Percentiles rank a stretch among this genome's conserved stretches.
These are phyloP conservation scores for Subacronicta megacephala DNA, from an alignment of 2,888 invertebrate genomes.

Conservation along the genomic window DNA sequence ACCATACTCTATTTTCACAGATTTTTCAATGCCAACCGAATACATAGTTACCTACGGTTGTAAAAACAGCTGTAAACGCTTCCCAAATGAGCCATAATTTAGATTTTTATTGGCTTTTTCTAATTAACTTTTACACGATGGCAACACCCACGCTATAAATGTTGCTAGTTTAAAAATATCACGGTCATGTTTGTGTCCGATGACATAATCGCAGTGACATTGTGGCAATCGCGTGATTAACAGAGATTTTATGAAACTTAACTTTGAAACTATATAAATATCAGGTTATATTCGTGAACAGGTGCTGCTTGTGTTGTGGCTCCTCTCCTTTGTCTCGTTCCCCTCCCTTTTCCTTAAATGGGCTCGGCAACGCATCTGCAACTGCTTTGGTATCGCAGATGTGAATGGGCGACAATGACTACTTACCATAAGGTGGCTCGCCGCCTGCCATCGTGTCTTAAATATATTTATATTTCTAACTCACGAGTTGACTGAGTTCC, in stretches of 20 bases:
- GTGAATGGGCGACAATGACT: too few species aligned
- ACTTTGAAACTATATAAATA: conserved; percentile 13
- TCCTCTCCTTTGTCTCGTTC: too few species aligned
- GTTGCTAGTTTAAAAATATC: conserved; percentile 17
- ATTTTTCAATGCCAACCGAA: conserved; percentile 20
- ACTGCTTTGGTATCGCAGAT: too few species aligned
- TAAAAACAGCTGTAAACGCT: conserved; percentile 15
- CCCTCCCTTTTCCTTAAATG: too few species aligned
- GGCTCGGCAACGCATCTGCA: too few species aligned
- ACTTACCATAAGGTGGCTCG: too few species aligned
- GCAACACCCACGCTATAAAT: neutral
- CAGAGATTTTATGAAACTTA: neutral
- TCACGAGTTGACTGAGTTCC: too few species aligned
- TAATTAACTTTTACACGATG: conserved; percentile 8
- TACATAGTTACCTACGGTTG: conserved; percentile 1
- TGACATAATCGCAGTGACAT: conserved; percentile 38
- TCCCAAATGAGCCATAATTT: conserved; percentile 17
- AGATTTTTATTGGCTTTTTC: conserved; percentile 24
- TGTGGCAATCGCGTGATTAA: conserved; percentile 22
- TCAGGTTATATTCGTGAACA: conserved; percentile 18
- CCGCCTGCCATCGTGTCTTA: too few species aligned
- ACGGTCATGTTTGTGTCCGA: conserved; percentile 15
- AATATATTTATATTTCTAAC: too few species aligned
- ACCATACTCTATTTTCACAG: neutral
- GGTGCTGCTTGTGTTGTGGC: too few species aligned